A percentile compares a stretch with the other conserved stretches of the same genome.
phyloP scores from a whole-genome alignment of 1,140 invertebrate species.

The Macrobrachium nipponense region DNA sequence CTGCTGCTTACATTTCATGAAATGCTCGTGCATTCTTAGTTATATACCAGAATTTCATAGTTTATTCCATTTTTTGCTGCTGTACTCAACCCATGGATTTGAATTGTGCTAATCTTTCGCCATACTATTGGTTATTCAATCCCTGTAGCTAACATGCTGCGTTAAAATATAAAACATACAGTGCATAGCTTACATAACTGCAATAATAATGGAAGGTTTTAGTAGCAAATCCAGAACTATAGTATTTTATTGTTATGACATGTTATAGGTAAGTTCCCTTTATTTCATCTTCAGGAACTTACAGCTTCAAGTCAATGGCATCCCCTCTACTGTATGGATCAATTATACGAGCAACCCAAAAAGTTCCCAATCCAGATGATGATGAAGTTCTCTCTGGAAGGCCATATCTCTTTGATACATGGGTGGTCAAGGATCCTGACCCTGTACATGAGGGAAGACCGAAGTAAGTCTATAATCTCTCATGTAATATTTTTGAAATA shows the following conservation, averaged over 20 bases:
- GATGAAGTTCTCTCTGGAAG: slow-evolving; percentile 48
- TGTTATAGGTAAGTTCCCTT: neutral
- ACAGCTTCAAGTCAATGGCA: slow-evolving; percentile 29
- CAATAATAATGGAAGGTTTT: too few species aligned
- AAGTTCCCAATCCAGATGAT: slow-evolving; percentile 60
- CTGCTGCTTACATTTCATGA: neutral
- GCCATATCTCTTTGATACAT: slow-evolving; percentile 62
- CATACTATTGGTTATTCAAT: too few species aligned
- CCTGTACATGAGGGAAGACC: neutral
- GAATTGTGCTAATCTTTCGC: neutral
- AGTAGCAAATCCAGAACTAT: too few species aligned
- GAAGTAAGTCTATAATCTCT: neutral
- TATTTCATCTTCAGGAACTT: neutral
- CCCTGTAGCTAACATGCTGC: too few species aligned
- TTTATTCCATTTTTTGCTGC: neutral
- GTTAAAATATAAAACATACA: too few species aligned
- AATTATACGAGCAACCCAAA: slow-evolving; percentile 8
- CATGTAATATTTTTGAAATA: too few species aligned
- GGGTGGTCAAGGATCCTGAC: slow-evolving; percentile 18
- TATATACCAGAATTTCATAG: neutral
- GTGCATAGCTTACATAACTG: too few species aligned
- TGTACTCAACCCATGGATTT: neutral
- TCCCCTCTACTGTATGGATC: slow-evolving; percentile 10
- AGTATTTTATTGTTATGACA: too few species aligned
- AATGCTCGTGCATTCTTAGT: neutral